Conservation (phyloP, 1,140 invertebrate species). For the Oedothorax gibbosus region DNA sequence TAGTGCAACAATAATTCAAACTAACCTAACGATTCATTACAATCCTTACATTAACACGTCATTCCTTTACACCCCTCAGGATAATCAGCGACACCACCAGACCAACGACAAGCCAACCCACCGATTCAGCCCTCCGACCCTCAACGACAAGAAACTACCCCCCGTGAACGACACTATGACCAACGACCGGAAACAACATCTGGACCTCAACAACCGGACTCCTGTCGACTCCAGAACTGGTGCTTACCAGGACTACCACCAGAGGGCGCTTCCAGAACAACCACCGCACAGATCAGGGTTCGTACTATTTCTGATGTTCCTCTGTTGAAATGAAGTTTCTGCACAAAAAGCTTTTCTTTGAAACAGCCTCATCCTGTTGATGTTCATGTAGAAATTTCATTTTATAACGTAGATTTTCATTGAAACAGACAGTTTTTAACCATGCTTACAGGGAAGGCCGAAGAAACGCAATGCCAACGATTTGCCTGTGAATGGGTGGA, state of each 20-base stretch:
- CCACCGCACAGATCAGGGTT: not conserved
- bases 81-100: conserved; percentile 5
- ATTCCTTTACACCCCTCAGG: not conserved
- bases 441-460: too few species aligned
- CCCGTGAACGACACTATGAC: not conserved
- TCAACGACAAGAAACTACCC: conserved; percentile 27
- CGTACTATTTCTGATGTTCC: too few species aligned
- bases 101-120: conserved; percentile 13
- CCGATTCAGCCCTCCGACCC: conserved; percentile 23
- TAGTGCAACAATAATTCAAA: too few species aligned
- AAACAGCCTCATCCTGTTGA: too few species aligned
- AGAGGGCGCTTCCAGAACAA: not conserved
- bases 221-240: not conserved
- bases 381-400: too few species aligned
- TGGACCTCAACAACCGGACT: not conserved
- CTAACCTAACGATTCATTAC: too few species aligned
- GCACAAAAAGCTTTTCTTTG: too few species aligned
- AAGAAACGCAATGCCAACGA: too few species aligned
- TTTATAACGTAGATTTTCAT: too few species aligned
- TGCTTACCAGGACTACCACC: not conserved
- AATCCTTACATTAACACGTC: not conserved
- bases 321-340: too few species aligned
- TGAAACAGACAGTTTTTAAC: too few species aligned
- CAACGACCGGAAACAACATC: not conserved
- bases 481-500: too few species aligned